Evolutionary conservation across 2,113 vertebrate genomes (phyloP), one percentile per base, ranked within the genome.

Genomic region (Hyla sarda): DNA sequence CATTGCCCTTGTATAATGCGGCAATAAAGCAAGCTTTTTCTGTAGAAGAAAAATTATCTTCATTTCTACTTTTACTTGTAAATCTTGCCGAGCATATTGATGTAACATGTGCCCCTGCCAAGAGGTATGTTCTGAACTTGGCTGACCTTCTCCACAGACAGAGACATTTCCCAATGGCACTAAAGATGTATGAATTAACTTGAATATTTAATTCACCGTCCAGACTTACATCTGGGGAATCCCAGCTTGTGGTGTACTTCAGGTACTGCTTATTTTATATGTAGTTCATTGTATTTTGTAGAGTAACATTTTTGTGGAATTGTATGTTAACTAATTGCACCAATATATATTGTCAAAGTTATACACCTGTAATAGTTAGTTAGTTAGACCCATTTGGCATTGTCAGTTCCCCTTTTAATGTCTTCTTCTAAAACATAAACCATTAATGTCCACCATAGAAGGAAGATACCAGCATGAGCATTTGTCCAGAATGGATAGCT

Each of bases 171-270:
- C 76, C 52, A 41, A 16, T 58, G 50, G 77, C 77, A 60, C 34
- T 60, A 41, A 56, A 79, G 77, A 54, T 79, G 52, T 41, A 79
- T 60, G 77, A 13, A 79, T 60, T 60, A 60, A 30, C 56, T 37
- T 41, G 37, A 79, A 32, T 60, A 16, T 60, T 58, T 60, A 10
- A 58, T 79, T 79, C 77, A 60, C 32, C 37, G 1, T 30, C 13
- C 54, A n/a, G 56, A n/a, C 19, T 23, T 78, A 11, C 45, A 25
- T 79, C 23, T 60, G n/a, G 54, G 77, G 52, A 79, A 16, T 79
- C 54, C 54, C 32, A 25, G 32, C 5, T 37, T 37, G 19, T 41
- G 56, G 23, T 21, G 37, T 25, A n/a, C 25, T 60, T 37, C 32
- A 79, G 8, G 37, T 0, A 60, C 11, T 16, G 21, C 45, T 79